Evolutionary conservation across 2,113 vertebrate species (phyloP), one percentile per base, ranked within the genome.

Genomic region (Romanogobio albipinnatus): DNA sequence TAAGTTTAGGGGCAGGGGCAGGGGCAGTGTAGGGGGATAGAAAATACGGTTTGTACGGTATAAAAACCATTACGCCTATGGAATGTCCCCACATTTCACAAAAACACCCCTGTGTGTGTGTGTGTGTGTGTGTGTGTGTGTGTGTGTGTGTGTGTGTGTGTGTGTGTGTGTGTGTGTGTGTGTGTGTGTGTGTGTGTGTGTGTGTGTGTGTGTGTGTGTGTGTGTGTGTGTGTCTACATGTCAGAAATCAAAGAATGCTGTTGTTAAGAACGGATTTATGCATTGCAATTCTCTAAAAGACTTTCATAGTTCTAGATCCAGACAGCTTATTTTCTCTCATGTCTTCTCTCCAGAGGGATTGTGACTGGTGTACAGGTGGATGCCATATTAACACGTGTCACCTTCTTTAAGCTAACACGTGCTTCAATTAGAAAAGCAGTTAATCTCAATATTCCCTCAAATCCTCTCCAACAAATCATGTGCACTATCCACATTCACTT

Each of bases 341-440:
- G 9, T 62, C 5, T 79, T 15, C 39, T 13, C 77, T 64, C 22
- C 5, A 17, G 59, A 64, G 43, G 43, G 9, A 45, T 17, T 15
- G 15, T 61, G 33, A 45, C 36, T 56, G 19, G 10, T 77, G 36
- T 62, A 47, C 14, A 24, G n/a, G 59, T 58, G 66, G 51, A 53
- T 26, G 70, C 26, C 84, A 83, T 80, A 59, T 64, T 36, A 43
- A 47, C 59, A 56, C 33, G 2, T 49, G 51, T 26, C 53, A 59
- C 56, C 43, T 76, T 81, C 51, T 73, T 51, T 78, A 47, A 45
- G 26, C 47, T 56, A 85, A 84, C 85, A 61, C 74, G 64, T 82
- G 59, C 61, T 88, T 66, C 43, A 58, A 81, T 90, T 86, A 85
- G 58, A 85, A 62, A 87, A 85, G 29, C 83, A 77, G 79, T 85